phyloP scores from a whole-genome alignment of 53 echinoderm and acorn worm species.

The Mesocentrotus franciscanus region DNA sequence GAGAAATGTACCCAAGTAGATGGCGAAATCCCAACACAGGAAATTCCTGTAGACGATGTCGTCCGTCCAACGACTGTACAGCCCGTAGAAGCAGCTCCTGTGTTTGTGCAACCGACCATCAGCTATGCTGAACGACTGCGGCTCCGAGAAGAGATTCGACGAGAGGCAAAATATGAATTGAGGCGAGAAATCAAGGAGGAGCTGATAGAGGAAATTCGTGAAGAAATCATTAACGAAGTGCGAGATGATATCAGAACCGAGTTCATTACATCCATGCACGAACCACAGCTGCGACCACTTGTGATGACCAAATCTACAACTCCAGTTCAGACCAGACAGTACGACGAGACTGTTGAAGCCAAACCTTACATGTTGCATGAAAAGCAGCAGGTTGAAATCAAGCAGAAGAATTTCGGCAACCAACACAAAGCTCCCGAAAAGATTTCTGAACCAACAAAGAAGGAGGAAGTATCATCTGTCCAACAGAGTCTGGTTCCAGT shows the following conservation, averaged over 20 bases:
- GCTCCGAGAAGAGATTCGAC: conserved; percentile 42
- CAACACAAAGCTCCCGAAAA: conserved; percentile 24
- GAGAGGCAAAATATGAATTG: conserved; percentile 43
- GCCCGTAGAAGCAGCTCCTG: background rate
- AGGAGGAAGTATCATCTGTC: background rate
- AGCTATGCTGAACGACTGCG: conserved; percentile 40
- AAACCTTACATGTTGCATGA: conserved; percentile 14
- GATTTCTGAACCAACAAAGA: conserved; percentile 1
- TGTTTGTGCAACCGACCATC: conserved; percentile 26
- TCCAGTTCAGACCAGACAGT: background rate
- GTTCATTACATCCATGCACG: conserved; percentile 43
- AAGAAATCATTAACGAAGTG: conserved; percentile 70
- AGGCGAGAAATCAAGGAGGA: conserved; percentile 75
- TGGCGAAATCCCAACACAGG: background rate
- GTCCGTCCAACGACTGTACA: conserved; percentile 27
- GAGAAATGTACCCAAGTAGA: conserved; percentile 26
- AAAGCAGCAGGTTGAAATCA: conserved; percentile 37
- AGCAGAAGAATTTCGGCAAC: conserved; percentile 11
- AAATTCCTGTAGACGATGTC: background rate
- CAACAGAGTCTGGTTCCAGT: background rate
- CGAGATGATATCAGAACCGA: conserved; percentile 61
- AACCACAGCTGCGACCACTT: conserved; percentile 27
- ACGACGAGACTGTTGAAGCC: conserved; percentile 9
- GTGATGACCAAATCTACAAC: conserved; percentile 20
- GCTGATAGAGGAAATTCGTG: conserved; percentile 65